A percentile compares a stretch with the other conserved stretches of the same genome.
Conservation (phyloP, 2,113 vertebrate genomes). For the Phoxinus phoxinus region DNA sequence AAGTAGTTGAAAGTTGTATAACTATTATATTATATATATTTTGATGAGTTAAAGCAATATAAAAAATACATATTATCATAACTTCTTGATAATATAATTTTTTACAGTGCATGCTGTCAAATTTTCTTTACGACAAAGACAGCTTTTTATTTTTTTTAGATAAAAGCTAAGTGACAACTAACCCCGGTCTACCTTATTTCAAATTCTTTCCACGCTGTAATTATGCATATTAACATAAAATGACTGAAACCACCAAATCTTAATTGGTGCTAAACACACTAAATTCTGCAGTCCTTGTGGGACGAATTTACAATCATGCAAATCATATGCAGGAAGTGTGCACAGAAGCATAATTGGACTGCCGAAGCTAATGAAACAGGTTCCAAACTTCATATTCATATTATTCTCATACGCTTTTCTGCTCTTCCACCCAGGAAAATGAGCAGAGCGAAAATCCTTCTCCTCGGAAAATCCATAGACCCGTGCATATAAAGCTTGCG, state of each 20-base stretch:
- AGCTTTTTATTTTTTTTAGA: no score
- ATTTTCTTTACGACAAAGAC: no score
- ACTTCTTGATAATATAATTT: no score
- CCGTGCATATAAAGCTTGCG: background rate
- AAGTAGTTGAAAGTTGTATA: no score
- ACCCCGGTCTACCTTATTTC: background rate
- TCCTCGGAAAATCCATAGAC: background rate
- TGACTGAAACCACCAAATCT: background rate
- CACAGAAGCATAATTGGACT: background rate
- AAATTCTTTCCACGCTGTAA: background rate
- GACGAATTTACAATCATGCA: background rate
- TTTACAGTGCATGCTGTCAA: no score
- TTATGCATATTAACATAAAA: background rate
- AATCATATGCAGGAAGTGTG: conserved; percentile 7
- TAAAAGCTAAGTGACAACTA: background rate
- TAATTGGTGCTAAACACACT: background rate
- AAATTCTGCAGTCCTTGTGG: background rate
- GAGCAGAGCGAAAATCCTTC: background rate
- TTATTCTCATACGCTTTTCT: conserved; percentile 14
- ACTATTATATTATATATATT: no score
- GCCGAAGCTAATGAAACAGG: background rate
- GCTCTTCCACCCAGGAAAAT: conserved; percentile 3
- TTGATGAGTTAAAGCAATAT: no score
- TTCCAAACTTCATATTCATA: conserved; percentile 13
- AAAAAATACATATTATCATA: no score